Evolutionary conservation across 2,797 vertebrate genomes (phyloP).

Genomic region (Morus bassanus): DNA sequence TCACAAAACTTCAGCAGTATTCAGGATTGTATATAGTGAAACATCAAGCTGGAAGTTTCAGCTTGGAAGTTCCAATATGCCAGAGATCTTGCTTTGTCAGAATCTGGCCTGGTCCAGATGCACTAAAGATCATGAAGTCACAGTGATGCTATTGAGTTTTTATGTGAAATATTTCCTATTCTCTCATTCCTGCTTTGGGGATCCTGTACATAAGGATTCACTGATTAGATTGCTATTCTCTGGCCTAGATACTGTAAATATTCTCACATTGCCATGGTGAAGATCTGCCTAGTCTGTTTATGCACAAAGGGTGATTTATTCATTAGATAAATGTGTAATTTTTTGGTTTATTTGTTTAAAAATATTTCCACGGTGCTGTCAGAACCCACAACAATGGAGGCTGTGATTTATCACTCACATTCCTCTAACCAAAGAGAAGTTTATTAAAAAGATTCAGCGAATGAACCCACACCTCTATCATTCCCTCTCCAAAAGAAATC

Average conservation of each 20-base stretch:
- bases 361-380: not conserved
- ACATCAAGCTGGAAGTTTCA: not conserved
- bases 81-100: not conserved
- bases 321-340: not conserved
- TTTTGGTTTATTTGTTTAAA: slow-evolving; percentile 29
- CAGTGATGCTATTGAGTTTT: not conserved
- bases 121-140: not conserved
- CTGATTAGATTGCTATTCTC: not conserved
- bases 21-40: not conserved
- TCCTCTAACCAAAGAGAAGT: not conserved
- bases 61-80: not conserved
- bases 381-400: not conserved
- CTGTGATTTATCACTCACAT: slow-evolving; percentile 31
- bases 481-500: not conserved
- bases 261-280: not conserved
- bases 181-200: not conserved
- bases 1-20: not conserved
- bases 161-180: not conserved
- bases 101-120: not conserved
- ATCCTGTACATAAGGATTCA: not conserved
- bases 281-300: not conserved
- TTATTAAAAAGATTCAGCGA: not conserved
- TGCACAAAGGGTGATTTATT: slow-evolving; percentile 27
- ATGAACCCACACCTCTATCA: not conserved
- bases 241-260: slow-evolving; percentile 8